Evolutionary conservation across 2,113 vertebrate species (phyloP).

Genomic region (Hiodon alosoides): DNA sequence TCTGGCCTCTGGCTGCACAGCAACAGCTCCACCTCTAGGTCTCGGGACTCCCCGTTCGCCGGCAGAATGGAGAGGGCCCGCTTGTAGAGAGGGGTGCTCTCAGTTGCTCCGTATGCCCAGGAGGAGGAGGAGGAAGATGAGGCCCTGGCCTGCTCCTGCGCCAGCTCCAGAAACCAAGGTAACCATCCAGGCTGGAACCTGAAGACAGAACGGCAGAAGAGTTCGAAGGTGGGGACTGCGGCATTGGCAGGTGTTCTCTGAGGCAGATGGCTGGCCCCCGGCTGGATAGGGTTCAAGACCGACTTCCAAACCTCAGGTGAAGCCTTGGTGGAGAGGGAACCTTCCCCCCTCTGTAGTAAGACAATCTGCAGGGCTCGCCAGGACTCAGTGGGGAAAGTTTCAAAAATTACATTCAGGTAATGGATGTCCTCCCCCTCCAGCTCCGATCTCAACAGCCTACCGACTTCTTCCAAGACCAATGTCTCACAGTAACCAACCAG

Average conservation of each 20-base stretch:
- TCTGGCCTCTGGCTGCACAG: conserved; percentile 84
- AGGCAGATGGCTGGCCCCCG: conserved; percentile 25
- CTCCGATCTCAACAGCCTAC: conserved; percentile 72
- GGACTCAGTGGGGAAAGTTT: conserved; percentile 71
- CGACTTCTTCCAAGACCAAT: conserved; percentile 79
- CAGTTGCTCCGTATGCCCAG: conserved; percentile 60
- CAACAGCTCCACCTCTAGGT: conserved; percentile 81
- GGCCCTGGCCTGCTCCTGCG: conserved; percentile 67
- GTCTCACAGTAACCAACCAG: conserved; percentile 65
- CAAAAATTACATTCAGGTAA: conserved; percentile 82
- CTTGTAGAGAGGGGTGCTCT: conserved; percentile 80
- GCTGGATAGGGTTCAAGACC: conserved; percentile 59
- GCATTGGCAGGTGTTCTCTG: conserved; percentile 44
- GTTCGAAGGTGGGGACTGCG: conserved; percentile 78
- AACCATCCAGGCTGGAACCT: conserved; percentile 78
- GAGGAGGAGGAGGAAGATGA: conserved; percentile 57
- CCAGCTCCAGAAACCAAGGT: conserved; percentile 78
- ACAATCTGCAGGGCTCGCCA: conserved; percentile 73
- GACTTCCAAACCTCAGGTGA: conserved; percentile 85
- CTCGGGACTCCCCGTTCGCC: conserved; percentile 46
- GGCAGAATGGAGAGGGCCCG: conserved; percentile 75
- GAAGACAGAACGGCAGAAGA: conserved; percentile 77
- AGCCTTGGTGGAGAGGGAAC: conserved; percentile 70
- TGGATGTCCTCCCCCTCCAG: conserved; percentile 71
- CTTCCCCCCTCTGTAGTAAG: conserved; percentile 75